Conservation (phyloP, 2,797 vertebrate genomes). For the Tragelaphus eurycerus region DNA sequence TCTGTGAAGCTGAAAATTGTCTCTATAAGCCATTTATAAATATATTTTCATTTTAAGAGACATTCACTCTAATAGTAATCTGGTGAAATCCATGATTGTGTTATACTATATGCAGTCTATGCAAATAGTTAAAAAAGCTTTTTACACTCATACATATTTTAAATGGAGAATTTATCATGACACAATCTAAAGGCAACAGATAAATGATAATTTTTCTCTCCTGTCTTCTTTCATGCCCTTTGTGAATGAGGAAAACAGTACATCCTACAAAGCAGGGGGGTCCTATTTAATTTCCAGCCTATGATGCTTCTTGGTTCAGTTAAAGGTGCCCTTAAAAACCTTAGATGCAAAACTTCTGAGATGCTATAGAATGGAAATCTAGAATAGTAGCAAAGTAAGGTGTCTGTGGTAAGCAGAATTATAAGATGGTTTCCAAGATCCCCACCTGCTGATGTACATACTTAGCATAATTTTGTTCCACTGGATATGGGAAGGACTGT, state of each 20-base stretch:
- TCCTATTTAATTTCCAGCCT: background rate
- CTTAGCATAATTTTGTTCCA: background rate
- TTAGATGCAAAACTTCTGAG: background rate
- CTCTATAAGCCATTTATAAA: background rate
- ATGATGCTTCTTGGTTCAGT: background rate
- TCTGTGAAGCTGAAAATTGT: conserved; percentile 4
- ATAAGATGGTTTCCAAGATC: background rate
- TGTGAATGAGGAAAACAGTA: background rate
- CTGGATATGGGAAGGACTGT: background rate
- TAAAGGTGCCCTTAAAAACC: background rate
- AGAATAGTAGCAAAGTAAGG: background rate
- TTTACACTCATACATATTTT: background rate
- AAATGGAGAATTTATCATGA: background rate
- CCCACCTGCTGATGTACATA: background rate
- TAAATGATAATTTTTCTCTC: background rate
- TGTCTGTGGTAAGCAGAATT: background rate
- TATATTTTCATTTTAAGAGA: background rate
- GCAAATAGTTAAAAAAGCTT: background rate
- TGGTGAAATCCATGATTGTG: background rate
- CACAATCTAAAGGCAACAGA: background rate
- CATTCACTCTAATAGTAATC: background rate
- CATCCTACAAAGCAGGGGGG: background rate
- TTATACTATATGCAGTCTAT: background rate
- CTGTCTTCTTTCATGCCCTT: background rate
- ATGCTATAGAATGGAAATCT: background rate